Percentiles rank a stretch among this genome's conserved stretches.
phyloP scores from a whole-genome alignment of 2,797 vertebrate species.

The Emys orbicularis region DNA sequence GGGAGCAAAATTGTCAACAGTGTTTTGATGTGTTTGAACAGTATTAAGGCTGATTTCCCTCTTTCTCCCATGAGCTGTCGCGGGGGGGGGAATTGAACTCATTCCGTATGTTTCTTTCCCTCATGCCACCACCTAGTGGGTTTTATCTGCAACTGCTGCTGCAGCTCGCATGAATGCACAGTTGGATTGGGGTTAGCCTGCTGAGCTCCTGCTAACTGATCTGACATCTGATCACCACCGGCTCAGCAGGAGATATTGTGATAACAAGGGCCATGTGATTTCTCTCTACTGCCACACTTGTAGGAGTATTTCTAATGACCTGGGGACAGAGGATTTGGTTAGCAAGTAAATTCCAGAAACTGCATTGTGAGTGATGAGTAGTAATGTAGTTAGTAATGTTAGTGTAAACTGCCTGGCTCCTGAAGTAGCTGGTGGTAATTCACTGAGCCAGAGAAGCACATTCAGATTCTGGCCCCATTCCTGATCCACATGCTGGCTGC shows the following conservation, averaged over 20 bases:
- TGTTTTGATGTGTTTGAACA: neutral
- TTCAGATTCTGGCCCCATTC: neutral
- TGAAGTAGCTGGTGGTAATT: conserved; percentile 26
- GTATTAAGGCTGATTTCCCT: neutral
- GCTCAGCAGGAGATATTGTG: conserved; percentile 5
- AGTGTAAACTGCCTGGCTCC: conserved; percentile 47
- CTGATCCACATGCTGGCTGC: neutral
- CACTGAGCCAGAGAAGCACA: neutral
- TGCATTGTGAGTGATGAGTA: conserved; percentile 48
- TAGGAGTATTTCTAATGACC: neutral
- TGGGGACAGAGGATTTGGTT: conserved; percentile 2
- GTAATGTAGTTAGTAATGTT: conserved; percentile 55
- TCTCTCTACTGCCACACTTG: conserved; percentile 16
- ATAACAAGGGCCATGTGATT: conserved; percentile 33
- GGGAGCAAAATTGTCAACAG: neutral
- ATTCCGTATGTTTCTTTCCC: neutral
- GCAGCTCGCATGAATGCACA: neutral
- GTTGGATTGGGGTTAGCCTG: neutral
- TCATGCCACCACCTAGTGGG: neutral
- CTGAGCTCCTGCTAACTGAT: conserved; percentile 21
- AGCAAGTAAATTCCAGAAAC: conserved; percentile 54
- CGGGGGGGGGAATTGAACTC: neutral
- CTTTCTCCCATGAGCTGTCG: fast-evolving
- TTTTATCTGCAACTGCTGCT: neutral
- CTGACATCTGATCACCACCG: conserved; percentile 20